Conservation (phyloP, 2,113 vertebrate species). For the Amazona guildingii region DNA sequence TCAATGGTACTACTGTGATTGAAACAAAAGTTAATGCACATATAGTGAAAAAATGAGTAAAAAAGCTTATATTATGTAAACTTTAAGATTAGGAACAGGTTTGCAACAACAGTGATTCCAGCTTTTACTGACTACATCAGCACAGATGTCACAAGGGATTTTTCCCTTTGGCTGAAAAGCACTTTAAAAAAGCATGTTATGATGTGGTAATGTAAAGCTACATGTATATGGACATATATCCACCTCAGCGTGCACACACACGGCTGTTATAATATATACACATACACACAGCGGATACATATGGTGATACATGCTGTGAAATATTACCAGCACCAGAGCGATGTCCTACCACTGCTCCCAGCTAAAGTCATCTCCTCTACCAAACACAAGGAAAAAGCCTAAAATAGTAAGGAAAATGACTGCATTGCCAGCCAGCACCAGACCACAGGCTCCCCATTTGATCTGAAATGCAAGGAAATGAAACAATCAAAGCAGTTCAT, state of each 20-base stretch:
- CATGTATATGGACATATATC: not conserved
- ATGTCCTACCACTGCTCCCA: constrained; percentile 93
- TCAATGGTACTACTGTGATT: not conserved
- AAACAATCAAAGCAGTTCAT: constrained; percentile 21
- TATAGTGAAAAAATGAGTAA: not conserved
- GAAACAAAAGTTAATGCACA: not conserved
- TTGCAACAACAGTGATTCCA: not conserved
- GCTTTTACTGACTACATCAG: not conserved
- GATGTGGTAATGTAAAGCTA: not conserved
- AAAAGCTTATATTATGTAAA: not conserved
- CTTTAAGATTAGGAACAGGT: not conserved
- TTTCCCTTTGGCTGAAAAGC: constrained; percentile 25
- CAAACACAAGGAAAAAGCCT: constrained; percentile 94
- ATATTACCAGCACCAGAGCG: not conserved
- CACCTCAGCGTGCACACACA: not conserved
- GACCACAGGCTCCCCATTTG: constrained; percentile 92
- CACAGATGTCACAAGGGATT: not conserved
- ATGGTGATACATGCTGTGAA: not conserved
- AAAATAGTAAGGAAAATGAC: constrained; percentile 95
- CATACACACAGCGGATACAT: not conserved
- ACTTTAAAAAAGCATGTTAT: not conserved
- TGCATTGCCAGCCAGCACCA: constrained; percentile 92
- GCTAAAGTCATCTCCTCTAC: constrained; percentile 92
- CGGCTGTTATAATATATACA: not conserved
- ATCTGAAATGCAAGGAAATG: constrained; percentile 83